phyloP scores from a whole-genome alignment of 2,113 vertebrate species.

The Pao palembangensis region DNA sequence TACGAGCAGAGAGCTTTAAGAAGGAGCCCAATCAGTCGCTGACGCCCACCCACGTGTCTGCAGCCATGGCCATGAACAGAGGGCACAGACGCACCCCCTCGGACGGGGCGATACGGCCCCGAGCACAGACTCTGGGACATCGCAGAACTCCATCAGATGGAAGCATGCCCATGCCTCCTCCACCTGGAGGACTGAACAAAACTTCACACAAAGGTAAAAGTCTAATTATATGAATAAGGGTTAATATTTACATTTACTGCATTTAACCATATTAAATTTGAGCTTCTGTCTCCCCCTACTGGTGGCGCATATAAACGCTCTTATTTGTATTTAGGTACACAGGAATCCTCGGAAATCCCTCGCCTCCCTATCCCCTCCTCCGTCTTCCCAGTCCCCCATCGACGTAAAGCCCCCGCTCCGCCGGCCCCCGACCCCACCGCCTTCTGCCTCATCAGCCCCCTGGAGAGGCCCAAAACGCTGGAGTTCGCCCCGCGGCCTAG shows the following conservation, averaged over 20 bases:
- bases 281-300: background rate
- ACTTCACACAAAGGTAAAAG: constrained; percentile 52
- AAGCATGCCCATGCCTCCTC: constrained; percentile 72
- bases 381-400: constrained; percentile 67
- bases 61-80: constrained; percentile 70
- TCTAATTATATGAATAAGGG: no score
- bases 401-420: constrained; percentile 70
- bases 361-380: constrained; percentile 76
- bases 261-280: no score
- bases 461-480: constrained; percentile 83
- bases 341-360: constrained; percentile 74
- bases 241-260: no score
- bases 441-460: constrained; percentile 49
- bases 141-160: constrained; percentile 77
- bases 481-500: constrained; percentile 84
- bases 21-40: constrained; percentile 87
- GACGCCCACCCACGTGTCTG: constrained; percentile 85
- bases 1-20: constrained; percentile 88
- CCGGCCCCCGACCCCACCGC: constrained; percentile 37
- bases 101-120: constrained; percentile 80
- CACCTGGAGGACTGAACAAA: constrained; percentile 32
- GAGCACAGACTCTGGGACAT: constrained; percentile 72
- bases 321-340: constrained; percentile 59
- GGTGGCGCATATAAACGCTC: background rate
- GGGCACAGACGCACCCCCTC: constrained; percentile 86